These are phyloP conservation scores for Cirrhinus mrigala DNA, from an alignment of 2,797 vertebrate genomes.

Conservation along the genomic window DNA sequence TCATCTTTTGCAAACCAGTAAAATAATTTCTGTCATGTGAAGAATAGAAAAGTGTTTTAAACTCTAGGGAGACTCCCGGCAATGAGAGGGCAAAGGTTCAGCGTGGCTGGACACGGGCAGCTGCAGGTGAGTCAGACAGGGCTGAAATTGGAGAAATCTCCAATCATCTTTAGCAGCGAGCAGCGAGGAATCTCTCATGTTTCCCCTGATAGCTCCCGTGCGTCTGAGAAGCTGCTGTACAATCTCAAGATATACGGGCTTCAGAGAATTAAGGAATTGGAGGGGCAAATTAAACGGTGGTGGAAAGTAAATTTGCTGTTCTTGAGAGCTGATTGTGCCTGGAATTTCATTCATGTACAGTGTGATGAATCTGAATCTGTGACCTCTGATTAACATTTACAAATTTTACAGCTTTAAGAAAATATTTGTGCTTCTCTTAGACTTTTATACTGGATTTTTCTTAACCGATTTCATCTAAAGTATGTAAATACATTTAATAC, in stretches of 20 bases:
- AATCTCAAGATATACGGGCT: conserved; percentile 16
- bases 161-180: conserved; percentile 40
- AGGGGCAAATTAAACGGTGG: background rate
- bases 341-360: background rate
- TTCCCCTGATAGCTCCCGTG: background rate
- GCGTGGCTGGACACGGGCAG: conserved; percentile 18
- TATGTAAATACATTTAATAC: conserved; percentile 18
- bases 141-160: background rate
- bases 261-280: background rate
- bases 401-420: conserved; percentile 43
- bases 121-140: conserved; percentile 5
- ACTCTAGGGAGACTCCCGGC: conserved; percentile 19
- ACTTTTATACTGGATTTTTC: conserved; percentile 12
- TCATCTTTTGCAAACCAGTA: conserved; percentile 8
- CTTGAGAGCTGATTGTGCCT: background rate
- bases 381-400: conserved; percentile 34
- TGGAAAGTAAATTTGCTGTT: background rate
- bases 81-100: conserved; percentile 33
- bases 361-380: conserved; percentile 18
- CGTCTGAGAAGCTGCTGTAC: background rate
- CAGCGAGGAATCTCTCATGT: background rate
- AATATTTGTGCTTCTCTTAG: conserved; percentile 51
- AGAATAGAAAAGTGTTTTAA: conserved; percentile 38
- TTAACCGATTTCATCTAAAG: conserved; percentile 18
- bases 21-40: conserved; percentile 3